Evolutionary conservation across 2,113 vertebrate species (phyloP).

Genomic region (Campylomormyrus tamandua): DNA sequence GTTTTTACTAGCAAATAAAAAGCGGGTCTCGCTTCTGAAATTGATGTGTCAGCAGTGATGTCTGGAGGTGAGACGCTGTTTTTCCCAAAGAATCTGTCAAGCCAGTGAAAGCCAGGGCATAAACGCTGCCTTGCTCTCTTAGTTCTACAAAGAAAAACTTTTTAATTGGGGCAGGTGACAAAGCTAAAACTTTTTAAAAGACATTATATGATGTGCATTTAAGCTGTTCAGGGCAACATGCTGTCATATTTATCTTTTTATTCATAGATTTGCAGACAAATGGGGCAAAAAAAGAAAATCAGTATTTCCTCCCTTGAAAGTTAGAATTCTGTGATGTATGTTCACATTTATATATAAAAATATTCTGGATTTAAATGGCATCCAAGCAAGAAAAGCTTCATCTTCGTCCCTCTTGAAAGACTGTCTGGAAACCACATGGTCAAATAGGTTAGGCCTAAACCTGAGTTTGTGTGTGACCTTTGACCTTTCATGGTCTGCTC

Average conservation of each 20-base stretch:
- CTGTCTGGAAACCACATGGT: background rate
- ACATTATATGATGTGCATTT: background rate
- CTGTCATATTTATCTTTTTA: background rate
- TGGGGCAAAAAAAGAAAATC: background rate
- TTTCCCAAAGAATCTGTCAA: background rate
- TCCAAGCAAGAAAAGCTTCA: background rate
- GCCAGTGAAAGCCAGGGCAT: background rate
- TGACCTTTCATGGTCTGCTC: background rate
- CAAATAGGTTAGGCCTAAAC: background rate
- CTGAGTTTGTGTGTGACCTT: background rate
- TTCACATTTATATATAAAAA: background rate
- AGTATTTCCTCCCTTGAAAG: background rate
- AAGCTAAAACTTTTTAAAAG: background rate
- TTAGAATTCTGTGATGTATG: background rate
- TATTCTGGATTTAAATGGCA: background rate
- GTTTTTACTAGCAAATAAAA: slow-evolving; percentile 2
- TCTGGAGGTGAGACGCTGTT: background rate
- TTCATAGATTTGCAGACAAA: background rate
- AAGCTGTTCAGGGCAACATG: background rate
- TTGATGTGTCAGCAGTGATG: slow-evolving; percentile 3
- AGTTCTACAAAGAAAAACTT: background rate
- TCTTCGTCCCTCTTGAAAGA: background rate
- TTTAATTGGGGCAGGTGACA: background rate
- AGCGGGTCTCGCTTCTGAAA: background rate
- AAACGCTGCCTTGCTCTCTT: background rate